Evolutionary conservation across 2,888 invertebrate genomes (phyloP).

Genomic region (Diachrysia chrysitis): DNA sequence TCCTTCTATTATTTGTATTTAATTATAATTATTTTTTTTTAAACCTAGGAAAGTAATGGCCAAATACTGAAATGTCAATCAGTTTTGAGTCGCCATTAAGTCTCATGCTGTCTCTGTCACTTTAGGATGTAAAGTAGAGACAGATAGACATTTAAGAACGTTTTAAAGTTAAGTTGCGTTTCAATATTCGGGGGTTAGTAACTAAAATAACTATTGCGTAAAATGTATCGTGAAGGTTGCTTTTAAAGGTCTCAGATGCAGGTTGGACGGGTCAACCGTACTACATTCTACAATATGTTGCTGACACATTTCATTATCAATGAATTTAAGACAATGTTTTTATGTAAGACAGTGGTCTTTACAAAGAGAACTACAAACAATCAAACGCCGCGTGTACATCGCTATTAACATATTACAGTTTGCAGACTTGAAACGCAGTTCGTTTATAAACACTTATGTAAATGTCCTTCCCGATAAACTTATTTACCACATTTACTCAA

Average conservation of each 20-base stretch:
- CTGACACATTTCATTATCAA: neutral
- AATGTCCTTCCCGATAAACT: slow-evolving; percentile 8
- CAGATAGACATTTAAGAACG: no score
- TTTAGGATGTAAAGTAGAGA: no score
- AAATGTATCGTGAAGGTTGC: neutral
- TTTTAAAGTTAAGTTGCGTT: no score
- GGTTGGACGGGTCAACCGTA: no score
- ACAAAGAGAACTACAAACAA: neutral
- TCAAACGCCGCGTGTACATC: neutral
- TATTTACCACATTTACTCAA: slow-evolving; percentile 1
- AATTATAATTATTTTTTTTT: no score
- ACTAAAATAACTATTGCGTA: neutral
- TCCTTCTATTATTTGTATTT: no score
- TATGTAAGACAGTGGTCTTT: neutral
- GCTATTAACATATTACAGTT: neutral
- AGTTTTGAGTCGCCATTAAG: no score
- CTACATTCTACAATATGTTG: neutral
- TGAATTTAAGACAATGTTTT: neutral
- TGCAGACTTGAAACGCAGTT: neutral
- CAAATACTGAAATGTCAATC: no score
- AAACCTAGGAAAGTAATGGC: no score
- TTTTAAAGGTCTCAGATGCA: no score
- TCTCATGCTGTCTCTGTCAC: no score
- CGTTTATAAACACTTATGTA: neutral
- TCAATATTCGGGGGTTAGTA: no score